Conservation (phyloP, 2,888 invertebrate species). For the Hirtodrosophila duncani region DNA sequence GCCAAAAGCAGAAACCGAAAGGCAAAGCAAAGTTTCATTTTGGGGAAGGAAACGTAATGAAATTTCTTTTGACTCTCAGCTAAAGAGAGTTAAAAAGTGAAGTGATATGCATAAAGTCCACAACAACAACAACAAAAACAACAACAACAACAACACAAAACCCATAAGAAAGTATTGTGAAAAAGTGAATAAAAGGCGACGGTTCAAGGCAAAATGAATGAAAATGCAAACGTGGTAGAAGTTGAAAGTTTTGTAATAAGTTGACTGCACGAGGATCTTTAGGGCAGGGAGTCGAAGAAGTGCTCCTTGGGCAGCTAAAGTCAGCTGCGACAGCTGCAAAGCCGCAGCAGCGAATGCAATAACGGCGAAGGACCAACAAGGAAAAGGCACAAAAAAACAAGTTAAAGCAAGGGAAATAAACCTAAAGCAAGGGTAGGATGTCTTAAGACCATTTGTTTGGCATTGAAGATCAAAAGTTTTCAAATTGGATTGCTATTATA, state of each 20-base stretch:
- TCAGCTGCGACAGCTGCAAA: slow-evolving; percentile 39
- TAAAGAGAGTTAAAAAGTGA: slow-evolving; percentile 34
- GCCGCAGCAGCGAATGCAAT: slow-evolving; percentile 19
- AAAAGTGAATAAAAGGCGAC: slow-evolving; percentile 38
- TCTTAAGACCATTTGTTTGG: too few species aligned
- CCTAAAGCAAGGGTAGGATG: too few species aligned
- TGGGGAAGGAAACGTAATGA: slow-evolving; percentile 43
- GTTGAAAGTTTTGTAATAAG: slow-evolving; percentile 64
- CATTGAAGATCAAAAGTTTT: too few species aligned
- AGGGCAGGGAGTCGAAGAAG: neutral
- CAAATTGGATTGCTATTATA: too few species aligned
- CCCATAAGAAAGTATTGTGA: too few species aligned
- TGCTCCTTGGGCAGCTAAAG: neutral
- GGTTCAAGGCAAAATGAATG: slow-evolving; percentile 51
- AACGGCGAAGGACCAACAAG: slow-evolving; percentile 6
- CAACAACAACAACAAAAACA: slow-evolving; percentile 23
- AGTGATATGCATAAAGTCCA: slow-evolving; percentile 56
- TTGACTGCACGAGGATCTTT: slow-evolving; percentile 10
- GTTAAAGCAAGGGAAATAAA: neutral
- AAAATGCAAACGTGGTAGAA: slow-evolving; percentile 55
- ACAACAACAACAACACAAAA: neutral
- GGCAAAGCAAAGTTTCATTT: slow-evolving; percentile 34
- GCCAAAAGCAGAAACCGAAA: slow-evolving; percentile 13
- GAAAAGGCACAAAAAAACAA: slow-evolving; percentile 6
- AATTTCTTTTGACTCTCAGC: slow-evolving; percentile 38